Evolutionary conservation across 2,113 vertebrate genomes (phyloP).

Genomic region (Melanotaenia duboulayi): DNA sequence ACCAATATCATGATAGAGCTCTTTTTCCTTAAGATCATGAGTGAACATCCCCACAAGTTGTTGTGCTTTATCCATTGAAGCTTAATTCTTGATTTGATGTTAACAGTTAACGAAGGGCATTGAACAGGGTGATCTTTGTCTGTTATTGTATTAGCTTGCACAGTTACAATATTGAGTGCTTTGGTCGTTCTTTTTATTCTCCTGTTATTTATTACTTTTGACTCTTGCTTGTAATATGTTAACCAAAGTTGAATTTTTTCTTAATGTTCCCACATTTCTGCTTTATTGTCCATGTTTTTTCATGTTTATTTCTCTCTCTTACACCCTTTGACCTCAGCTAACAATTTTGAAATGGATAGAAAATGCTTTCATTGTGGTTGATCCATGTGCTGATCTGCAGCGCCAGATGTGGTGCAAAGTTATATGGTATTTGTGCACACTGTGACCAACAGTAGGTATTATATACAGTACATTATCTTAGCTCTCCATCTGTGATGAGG

Average conservation of each 20-base stretch:
- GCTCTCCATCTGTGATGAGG: conserved; percentile 49
- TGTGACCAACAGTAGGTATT: conserved; percentile 48
- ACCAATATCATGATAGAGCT: too few species aligned
- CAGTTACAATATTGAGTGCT: too few species aligned
- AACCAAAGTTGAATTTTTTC: conserved; percentile 18
- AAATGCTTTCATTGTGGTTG: conserved; percentile 45
- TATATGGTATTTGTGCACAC: conserved; percentile 50
- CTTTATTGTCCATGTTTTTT: background rate
- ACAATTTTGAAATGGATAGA: conserved; percentile 33
- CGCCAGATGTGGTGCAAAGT: conserved; percentile 45
- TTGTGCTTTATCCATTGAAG: too few species aligned
- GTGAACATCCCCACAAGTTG: too few species aligned
- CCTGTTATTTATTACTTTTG: background rate
- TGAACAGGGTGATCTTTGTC: too few species aligned
- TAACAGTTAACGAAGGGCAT: too few species aligned
- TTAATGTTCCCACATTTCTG: conserved; percentile 1
- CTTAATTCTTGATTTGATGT: too few species aligned
- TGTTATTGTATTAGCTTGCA: too few species aligned
- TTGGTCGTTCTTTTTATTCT: too few species aligned
- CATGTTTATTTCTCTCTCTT: conserved; percentile 3
- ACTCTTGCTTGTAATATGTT: background rate
- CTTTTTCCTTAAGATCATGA: too few species aligned
- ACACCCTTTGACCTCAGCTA: conserved; percentile 46
- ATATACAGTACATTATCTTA: conserved; percentile 53
- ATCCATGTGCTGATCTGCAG: conserved; percentile 67